Evolutionary conservation across 2,113 vertebrate genomes (phyloP), one percentile per base, ranked within the genome.

Genomic region (Lepidothrix coronata): DNA sequence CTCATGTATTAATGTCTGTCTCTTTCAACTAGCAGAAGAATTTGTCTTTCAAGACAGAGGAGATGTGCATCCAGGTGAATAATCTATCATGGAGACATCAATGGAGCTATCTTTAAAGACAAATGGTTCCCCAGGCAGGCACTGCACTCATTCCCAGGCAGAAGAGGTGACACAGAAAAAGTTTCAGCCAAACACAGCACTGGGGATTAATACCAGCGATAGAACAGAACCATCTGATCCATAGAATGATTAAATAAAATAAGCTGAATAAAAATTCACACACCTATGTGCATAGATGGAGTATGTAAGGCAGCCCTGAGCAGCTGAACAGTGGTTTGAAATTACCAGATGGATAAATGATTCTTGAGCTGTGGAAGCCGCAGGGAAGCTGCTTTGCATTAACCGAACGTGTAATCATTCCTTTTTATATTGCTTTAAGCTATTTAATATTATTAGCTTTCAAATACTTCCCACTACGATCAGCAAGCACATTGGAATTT

Each of bases 381-480:
- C 11, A 4, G 73, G 28, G 27, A 86, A 84, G 33, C 20, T 0
- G 0, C 63, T 83, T 18, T 39, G 24, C 33, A 73, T 63, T 63
- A 55, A 61, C 20, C 0, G 0, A 71, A 78, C 49, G 14, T 0
- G 0, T 12, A 68, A 63, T 37, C 2, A 55, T 61, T 43, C 30
- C 33, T 59, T 75, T 82, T 54, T 30, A 28, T 22, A 48, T 12
- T 65, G 30, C 68, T 89, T 63, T 72, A 78, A 85, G 63, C 20
- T 62, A 81, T 20, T 78, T 43, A 73, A 59, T 54, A 62, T 21
- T 31, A 63, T 24, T 44, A 19, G 25, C 18, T 91, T 80, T 91
- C 58, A 89, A 74, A 51, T 63, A 49, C 17, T 52, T 68, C 37
- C 78, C 85, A 73, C 0, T 0, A 71, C 5, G 24, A 82, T 49